These are phyloP conservation scores for Drosophila demipolita DNA, from an alignment of 2,888 invertebrate species.

Conservation along the genomic window DNA sequence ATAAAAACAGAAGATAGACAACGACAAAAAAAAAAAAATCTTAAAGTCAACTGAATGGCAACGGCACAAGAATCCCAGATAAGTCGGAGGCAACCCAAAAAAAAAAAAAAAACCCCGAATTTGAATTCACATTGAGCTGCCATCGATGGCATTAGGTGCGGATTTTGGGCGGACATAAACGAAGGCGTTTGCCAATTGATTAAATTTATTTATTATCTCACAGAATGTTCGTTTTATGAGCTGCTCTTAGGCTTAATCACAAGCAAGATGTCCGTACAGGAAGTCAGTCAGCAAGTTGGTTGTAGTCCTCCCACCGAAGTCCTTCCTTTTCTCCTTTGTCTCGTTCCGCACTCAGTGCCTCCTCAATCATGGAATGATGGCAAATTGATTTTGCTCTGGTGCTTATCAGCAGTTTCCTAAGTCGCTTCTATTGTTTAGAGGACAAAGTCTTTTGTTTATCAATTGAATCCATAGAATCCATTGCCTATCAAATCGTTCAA, in stretches of 20 bases:
- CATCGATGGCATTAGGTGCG: conserved; percentile 24
- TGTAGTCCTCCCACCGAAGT: conserved; percentile 1
- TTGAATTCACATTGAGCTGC: conserved; percentile 43
- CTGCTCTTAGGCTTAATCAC: conserved; percentile 45
- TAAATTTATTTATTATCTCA: conserved; percentile 75
- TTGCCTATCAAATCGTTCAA: conserved; percentile 34
- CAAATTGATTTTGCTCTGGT: conserved; percentile 36
- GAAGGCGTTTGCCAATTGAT: conserved; percentile 65
- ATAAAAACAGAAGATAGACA: conserved; percentile 22
- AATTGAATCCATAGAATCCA: conserved; percentile 32
- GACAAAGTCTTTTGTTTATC: conserved; percentile 42
- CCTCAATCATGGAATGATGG: conserved; percentile 12
- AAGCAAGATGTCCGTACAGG: conserved; percentile 14
- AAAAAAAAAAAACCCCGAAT: conserved; percentile 17
- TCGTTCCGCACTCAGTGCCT: neutral
- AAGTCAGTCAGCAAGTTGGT: conserved; percentile 17
- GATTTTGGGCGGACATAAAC: conserved; percentile 29
- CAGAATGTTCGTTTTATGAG: conserved; percentile 42
- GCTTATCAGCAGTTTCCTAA: conserved; percentile 36
- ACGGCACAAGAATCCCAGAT: conserved; percentile 43
- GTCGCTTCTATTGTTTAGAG: conserved; percentile 1
- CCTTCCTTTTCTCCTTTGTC: conserved; percentile 17
- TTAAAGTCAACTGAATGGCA: conserved; percentile 32
- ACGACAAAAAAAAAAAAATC: conserved; percentile 24
- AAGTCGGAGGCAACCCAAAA: conserved; percentile 10